Evolutionary conservation across 2,888 invertebrate genomes (phyloP), one percentile per base, ranked within the genome.

Genomic region (Gerosis bhagava): DNA sequence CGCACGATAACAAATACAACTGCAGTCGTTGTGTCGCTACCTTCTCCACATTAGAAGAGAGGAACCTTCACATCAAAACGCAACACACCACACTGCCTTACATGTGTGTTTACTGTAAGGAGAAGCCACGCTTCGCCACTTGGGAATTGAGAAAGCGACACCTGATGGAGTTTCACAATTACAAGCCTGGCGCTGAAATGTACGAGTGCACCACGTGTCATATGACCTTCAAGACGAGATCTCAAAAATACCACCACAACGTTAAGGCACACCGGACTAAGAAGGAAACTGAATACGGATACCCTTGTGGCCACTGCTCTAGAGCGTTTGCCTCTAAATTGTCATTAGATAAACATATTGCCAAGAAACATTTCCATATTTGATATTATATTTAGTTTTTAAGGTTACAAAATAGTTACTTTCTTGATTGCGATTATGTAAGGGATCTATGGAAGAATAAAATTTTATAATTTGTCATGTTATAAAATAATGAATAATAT

Each of bases 341-440:
- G 32, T 88, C 90, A 15, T 60, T 91, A 15, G 90, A 90, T 49
- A 89, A 89, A 47, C 91, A 91, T 61, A 82, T 90, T 56, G 81
- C 87, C 3, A 84, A 86, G 54, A 91, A 90, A 51, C 91, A 91
- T 71, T 88, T 87, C 44, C 86, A 83, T 54, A 73, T 76, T 63
- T 49, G 26, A 44, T 36, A 7, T 25, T 12, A 5, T 6, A 2
- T 5, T 21, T 22, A 11, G 15, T 11, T 26, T 19, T 11, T 3
- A 1, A 1, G 2, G 5, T 11, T 10, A 17, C 5, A 24, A 2
- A 4, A 10, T 5, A n/a, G 25, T 25, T n/a, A n/a, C n/a, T n/a
- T n/a, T n/a, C n/a, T n/a, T n/a, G n/a, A n/a, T n/a, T n/a, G n/a
- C n/a, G n/a, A n/a, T n/a, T n/a, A n/a, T n/a, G n/a, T n/a, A n/a